Base-by-base conservation (phyloP, 2,797 vertebrate species). In the Acrossocheilus wenchowensis region DNA sequence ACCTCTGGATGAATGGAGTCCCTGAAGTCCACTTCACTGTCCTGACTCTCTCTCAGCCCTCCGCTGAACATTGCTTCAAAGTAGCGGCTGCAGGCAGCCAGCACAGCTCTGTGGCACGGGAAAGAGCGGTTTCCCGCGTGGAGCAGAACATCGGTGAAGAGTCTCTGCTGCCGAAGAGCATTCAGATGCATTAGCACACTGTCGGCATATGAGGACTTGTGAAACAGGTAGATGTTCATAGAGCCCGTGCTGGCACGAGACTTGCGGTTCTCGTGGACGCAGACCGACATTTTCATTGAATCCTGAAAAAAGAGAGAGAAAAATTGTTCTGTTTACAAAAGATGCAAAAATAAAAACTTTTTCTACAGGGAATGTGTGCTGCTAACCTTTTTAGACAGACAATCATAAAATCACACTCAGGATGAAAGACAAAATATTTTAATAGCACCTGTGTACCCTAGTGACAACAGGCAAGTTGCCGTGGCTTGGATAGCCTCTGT, bases 61-160 rank as follows among this genome's bases (percentile, higher is more conserved):
- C 98, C 98, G 0, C 98, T 99, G 94, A 99, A 99, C 98, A 99
- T 99, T 80, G 98, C 98, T 92, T 99, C 98, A 0, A 99, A 99
- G 90, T 99, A 99, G 84, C 98, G 97, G 91, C 98, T 99, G 89
- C 98, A 99, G 0, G 98, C 98, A 0, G 98, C 98, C 89, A 99
- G 94, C 83, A 99, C 98, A 0, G 98, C 98, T 8, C 98, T 97
- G 78, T 99, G 98, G 93, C 98, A 99, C 4, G 98, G 98, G 92
- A 99, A 99, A 0, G 98, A 98, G 88, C 96, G 97, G 84, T 94
- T 97, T 9, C 98, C 98, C 0, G 98, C 98, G 1, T 98, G 97
- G 8, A 99, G 97, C 81, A 99, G 95, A 34, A 99, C 98, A 0
- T 99, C 98, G 0, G 98, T 99, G 91, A 99, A 99, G 78, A 99